Evolutionary conservation across 2,113 vertebrate species (phyloP).

Genomic region (Saimiri boliviensis): DNA sequence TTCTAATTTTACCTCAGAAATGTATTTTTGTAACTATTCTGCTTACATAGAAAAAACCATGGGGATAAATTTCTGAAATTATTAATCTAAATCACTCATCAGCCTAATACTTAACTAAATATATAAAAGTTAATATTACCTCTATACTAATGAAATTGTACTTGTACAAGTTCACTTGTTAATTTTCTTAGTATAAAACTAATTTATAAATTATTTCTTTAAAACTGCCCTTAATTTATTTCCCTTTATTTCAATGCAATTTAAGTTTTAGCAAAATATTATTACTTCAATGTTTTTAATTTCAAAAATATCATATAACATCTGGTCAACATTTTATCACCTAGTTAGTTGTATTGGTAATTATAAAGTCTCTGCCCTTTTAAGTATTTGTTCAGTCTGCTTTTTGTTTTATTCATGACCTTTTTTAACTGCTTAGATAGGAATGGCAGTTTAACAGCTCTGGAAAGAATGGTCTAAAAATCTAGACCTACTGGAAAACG

Average conservation of each 20-base stretch:
- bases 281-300: background rate
- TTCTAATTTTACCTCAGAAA: background rate
- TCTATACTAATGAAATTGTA: background rate
- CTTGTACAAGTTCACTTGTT: background rate
- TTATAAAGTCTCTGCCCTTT: constrained; percentile 44
- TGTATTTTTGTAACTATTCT: constrained; percentile 20
- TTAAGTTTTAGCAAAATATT: constrained; percentile 52
- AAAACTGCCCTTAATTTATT: constrained; percentile 25
- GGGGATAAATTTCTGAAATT: background rate
- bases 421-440: constrained; percentile 41
- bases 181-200: background rate
- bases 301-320: constrained; percentile 19
- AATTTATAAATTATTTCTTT: constrained; percentile 48
- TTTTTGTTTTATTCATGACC: constrained; percentile 49
- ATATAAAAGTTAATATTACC: background rate
- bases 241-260: constrained; percentile 22
- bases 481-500: background rate
- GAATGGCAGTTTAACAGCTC: constrained; percentile 36
- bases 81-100: background rate
- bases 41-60: background rate
- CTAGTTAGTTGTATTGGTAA: constrained; percentile 39
- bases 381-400: constrained; percentile 45
- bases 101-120: background rate
- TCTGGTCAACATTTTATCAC: constrained; percentile 53
- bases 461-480: background rate